Evolutionary conservation across 2,888 invertebrate genomes (phyloP), one percentile per base, ranked within the genome.

Genomic region (Cryptocheilus praepositus): DNA sequence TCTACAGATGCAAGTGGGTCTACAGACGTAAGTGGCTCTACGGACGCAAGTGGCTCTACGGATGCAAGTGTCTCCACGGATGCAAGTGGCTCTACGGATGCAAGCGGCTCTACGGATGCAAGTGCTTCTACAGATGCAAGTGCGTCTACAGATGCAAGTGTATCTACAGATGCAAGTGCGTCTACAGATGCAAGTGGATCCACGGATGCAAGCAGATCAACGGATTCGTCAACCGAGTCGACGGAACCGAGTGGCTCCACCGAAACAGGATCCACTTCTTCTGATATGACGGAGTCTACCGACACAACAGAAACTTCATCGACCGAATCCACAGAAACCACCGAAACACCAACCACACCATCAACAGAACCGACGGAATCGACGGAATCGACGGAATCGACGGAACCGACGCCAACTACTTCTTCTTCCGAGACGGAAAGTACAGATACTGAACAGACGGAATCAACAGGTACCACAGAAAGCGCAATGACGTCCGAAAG

Each of bases 321-420:
- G 15, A 68, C 74, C 1, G 74, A 76, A 55, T 46, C 70, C 16
- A 69, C 61, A 3, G 67, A 64, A 36, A 58, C 70, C 0, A 73
- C 70, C 0, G 79, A 70, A 8, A 76, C 74, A 8, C 81, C 77
- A 54, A 70, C 74, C 2, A 79, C n/a, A n/a, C n/a, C n/a, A n/a
- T n/a, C n/a, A n/a, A n/a, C n/a, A n/a, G n/a, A n/a, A n/a, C n/a
- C n/a, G n/a, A n/a, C n/a, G n/a, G n/a, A n/a, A n/a, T n/a, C n/a
- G n/a, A n/a, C 81, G 4, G 80, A 73, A 7, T 61, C n/a, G n/a
- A n/a, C 81, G 4, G 80, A 73, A 7, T 61, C 81, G 3, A 77
- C 79, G 8, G 80, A 80, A 44, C 44, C 45, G 5, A 77, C 62
- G 2, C 36, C 36, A 11, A 36, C 36, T 11, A 36, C 36, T 11